Percentiles rank a stretch among this genome's conserved stretches.
phyloP scores from a whole-genome alignment of 2,113 vertebrate genomes.

The Alexandromys fortis region DNA sequence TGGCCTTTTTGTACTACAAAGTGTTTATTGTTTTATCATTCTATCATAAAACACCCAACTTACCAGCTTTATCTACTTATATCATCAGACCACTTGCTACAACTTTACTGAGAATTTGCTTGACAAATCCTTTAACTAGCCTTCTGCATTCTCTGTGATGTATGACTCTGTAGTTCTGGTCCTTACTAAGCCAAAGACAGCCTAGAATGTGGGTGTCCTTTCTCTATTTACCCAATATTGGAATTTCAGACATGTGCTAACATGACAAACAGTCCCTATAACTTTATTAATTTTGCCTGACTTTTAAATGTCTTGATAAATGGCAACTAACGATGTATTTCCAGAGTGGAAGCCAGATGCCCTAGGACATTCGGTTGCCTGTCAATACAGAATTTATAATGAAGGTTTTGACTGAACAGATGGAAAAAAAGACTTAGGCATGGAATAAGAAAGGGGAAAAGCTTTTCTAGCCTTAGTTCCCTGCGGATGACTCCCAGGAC shows the following conservation, averaged over 20 bases:
- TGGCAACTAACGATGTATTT: background rate
- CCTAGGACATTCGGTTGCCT: accelerated
- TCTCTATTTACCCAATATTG: background rate
- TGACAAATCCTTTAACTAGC: background rate
- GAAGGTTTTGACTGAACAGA: accelerated
- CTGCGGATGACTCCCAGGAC: background rate
- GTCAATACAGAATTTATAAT: background rate
- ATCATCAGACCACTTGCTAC: background rate
- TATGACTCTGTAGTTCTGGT: background rate
- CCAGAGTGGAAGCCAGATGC: background rate
- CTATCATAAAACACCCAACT: accelerated
- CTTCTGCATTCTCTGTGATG: background rate
- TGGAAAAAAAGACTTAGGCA: background rate
- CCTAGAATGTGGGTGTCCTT: background rate
- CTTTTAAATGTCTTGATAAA: background rate
- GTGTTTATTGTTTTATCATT: background rate
- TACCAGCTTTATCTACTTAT: accelerated
- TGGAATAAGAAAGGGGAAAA: accelerated
- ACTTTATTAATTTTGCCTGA: background rate
- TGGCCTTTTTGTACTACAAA: background rate
- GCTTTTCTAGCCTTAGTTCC: accelerated
- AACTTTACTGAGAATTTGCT: background rate
- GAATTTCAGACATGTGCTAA: no score
- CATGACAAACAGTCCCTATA: background rate
- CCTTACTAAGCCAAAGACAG: background rate